These are phyloP conservation scores for Drosophila mojavensis DNA, from an alignment of 1,140 invertebrate genomes.

Conservation along the genomic window DNA sequence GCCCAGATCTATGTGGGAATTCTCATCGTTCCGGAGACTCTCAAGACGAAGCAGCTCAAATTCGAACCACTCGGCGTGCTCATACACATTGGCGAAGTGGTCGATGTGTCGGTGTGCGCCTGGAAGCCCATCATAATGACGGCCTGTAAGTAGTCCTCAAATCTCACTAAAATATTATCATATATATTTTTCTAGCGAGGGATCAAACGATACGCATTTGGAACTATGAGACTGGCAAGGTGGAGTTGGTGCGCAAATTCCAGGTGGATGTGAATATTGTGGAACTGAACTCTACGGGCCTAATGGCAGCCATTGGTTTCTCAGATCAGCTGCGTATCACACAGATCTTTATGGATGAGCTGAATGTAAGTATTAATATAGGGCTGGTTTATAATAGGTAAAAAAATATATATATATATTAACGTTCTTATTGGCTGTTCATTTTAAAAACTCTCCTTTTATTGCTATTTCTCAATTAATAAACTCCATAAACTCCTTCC, in stretches of 20 bases:
- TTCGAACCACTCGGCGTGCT: conserved; percentile 87
- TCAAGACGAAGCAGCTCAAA: conserved; percentile 79
- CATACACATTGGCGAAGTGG: conserved; percentile 92
- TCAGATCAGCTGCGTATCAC: conserved; percentile 94
- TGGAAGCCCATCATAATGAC: conserved; percentile 96
- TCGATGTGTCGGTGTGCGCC: conserved; percentile 91
- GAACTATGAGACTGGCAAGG: conserved; percentile 92
- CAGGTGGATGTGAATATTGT: conserved; percentile 91
- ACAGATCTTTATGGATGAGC: conserved; percentile 94
- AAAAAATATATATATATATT: too few species aligned
- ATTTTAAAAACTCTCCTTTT: too few species aligned
- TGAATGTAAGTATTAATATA: conserved; percentile 85
- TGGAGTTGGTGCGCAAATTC: conserved; percentile 93
- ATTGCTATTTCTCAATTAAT: too few species aligned
- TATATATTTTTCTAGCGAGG: conserved; percentile 62
- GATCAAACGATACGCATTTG: conserved; percentile 94
- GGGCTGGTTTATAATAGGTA: too few species aligned
- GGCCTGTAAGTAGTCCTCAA: conserved; percentile 86
- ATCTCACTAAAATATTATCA: not conserved
- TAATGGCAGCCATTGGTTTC: conserved; percentile 95
- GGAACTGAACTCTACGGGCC: conserved; percentile 92
- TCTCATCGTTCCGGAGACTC: conserved; percentile 85
- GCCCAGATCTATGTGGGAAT: conserved; percentile 86
- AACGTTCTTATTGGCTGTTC: too few species aligned
- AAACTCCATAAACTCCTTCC: too few species aligned